Conservation (phyloP, 2,888 invertebrate species). For the Matsumyia berberina region DNA sequence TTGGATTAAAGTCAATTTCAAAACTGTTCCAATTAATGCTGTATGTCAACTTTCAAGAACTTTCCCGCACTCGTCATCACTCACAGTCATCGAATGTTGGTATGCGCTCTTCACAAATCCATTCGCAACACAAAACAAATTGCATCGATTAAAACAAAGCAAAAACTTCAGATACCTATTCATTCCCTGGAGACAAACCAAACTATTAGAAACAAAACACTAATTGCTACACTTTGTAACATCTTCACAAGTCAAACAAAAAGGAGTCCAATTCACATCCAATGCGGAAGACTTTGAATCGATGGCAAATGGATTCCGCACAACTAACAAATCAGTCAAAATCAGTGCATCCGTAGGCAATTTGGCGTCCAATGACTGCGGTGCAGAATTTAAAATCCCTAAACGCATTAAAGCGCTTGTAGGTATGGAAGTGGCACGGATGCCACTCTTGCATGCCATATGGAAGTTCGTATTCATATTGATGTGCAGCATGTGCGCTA, state of each 20-base stretch:
- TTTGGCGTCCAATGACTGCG: constrained; percentile 69
- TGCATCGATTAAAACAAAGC: constrained; percentile 1
- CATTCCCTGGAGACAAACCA: constrained; percentile 17
- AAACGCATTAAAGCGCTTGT: constrained; percentile 56
- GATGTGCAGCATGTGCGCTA: constrained; percentile 61
- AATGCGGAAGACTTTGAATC: constrained; percentile 70
- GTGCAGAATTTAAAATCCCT: constrained; percentile 62
- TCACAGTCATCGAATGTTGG: not conserved
- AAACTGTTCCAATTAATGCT: too few relatives aligned
- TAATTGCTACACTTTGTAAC: constrained; percentile 9
- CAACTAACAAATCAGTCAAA: constrained; percentile 73
- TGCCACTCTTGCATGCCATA: constrained; percentile 12
- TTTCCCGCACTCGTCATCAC: not conserved
- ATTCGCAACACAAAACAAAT: not conserved
- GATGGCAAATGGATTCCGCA: constrained; percentile 62
- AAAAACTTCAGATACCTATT: not conserved
- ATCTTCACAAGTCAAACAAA: constrained; percentile 1
- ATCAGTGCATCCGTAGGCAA: constrained; percentile 71
- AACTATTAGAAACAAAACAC: constrained; percentile 4
- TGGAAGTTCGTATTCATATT: constrained; percentile 19
- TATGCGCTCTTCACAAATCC: not conserved
- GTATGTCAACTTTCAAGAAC: not conserved
- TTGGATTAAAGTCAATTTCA: too few relatives aligned
- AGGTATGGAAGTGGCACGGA: constrained; percentile 25
- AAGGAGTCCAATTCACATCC: constrained; percentile 8